A percentile compares a stretch with the other conserved stretches of the same genome.
Evolutionary conservation across 2,888 invertebrate genomes (phyloP).

Genomic region (Timema podura): DNA sequence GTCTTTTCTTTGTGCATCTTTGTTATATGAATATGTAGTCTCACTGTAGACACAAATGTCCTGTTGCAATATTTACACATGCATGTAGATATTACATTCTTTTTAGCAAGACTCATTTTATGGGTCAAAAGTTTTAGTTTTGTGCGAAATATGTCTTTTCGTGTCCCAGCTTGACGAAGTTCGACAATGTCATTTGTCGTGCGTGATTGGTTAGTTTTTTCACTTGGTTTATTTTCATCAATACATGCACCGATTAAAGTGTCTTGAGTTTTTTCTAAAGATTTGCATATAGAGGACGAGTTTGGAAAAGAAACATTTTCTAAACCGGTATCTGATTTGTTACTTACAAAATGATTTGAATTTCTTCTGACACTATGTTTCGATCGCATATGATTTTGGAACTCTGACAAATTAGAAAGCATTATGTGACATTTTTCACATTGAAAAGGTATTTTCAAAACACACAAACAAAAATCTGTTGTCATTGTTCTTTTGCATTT

Average conservation of each 20-base stretch:
- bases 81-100: constrained; percentile 12
- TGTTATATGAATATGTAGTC: constrained; percentile 21
- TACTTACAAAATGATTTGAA: background rate
- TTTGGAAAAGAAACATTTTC: too few species aligned
- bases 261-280: background rate
- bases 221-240: background rate
- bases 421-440: constrained; percentile 17
- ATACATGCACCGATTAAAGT: background rate
- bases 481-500: constrained; percentile 20
- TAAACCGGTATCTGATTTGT: background rate
- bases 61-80: constrained; percentile 21
- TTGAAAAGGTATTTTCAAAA: constrained; percentile 24
- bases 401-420: constrained; percentile 18
- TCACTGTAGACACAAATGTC: constrained; percentile 19
- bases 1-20: constrained; percentile 21
- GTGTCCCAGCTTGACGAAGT: background rate
- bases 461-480: constrained; percentile 23
- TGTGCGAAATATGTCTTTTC: constrained; percentile 20
- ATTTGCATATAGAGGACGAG: background rate
- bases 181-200: too few species aligned
- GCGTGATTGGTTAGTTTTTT: too few species aligned
- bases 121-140: constrained; percentile 24
- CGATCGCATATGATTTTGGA: constrained; percentile 17
- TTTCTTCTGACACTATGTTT: constrained; percentile 12
- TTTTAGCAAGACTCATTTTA: constrained; percentile 18